Conservation (phyloP, 2,888 invertebrate species). For the Gonocerus acuteangulatus region DNA sequence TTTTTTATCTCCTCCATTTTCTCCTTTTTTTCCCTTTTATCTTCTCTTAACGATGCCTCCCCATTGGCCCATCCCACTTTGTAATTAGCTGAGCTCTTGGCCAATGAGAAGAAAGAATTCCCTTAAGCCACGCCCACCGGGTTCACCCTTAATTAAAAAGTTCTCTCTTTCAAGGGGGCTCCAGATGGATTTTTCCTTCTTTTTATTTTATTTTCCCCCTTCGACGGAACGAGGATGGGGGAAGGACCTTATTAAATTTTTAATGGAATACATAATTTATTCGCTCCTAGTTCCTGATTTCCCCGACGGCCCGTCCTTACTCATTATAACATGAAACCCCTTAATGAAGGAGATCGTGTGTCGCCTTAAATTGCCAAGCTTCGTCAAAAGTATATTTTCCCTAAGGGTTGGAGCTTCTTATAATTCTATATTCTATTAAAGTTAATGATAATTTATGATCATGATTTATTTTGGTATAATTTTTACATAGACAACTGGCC, state of each 20-base stretch:
- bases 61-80: constrained; percentile 14
- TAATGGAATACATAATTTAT: constrained; percentile 22
- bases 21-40: constrained; percentile 5
- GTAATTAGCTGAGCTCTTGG: constrained; percentile 6
- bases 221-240: not conserved
- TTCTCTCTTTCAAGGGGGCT: constrained; percentile 17
- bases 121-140: constrained; percentile 2
- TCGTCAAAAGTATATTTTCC: too few species aligned
- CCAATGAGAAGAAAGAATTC: constrained; percentile 1
- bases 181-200: not conserved
- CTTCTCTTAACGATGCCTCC: constrained; percentile 6
- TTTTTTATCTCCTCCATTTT: constrained; percentile 18
- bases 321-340: constrained; percentile 10
- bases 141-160: constrained; percentile 18
- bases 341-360: constrained; percentile 9
- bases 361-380: not conserved
- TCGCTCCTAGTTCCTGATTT: constrained; percentile 7
- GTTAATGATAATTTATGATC: too few species aligned
- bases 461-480: too few species aligned
- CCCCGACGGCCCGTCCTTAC: constrained; percentile 7
- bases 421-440: too few species aligned
- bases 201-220: constrained; percentile 3
- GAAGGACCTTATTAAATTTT: constrained; percentile 20
- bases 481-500: too few species aligned
- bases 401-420: too few species aligned